phyloP scores from a whole-genome alignment of 2,888 invertebrate genomes.

The Mesorhabditis spiculigera region DNA sequence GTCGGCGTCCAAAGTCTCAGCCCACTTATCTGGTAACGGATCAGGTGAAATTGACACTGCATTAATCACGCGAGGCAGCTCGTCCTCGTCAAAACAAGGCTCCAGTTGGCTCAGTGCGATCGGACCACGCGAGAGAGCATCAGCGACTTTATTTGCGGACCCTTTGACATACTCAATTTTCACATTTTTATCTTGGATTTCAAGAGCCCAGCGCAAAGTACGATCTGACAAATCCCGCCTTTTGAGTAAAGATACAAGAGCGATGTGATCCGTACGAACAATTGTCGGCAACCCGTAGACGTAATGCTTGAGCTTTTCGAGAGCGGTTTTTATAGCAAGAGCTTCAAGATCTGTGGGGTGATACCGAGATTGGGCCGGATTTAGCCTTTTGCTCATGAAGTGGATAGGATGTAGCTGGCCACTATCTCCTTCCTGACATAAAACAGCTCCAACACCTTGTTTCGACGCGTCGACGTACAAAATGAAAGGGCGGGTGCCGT shows the following conservation, averaged over 20 bases:
- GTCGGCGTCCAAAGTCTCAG: too few species aligned
- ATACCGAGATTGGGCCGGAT: conserved; percentile 17
- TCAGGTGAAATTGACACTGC: neutral
- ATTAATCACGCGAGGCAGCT: neutral
- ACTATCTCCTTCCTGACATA: conserved; percentile 16
- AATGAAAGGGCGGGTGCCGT: conserved; percentile 19
- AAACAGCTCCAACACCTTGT: conserved; percentile 19
- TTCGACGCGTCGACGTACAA: conserved; percentile 23
- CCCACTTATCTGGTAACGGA: neutral
- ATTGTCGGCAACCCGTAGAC: conserved; percentile 14
- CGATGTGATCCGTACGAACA: conserved; percentile 22
- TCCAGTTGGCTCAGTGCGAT: neutral
- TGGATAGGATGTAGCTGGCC: conserved; percentile 17
- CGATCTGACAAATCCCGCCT: neutral
- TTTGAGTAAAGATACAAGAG: conserved; percentile 12
- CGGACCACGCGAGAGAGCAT: conserved; percentile 15
- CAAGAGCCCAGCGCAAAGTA: conserved; percentile 8
- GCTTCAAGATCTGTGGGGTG: conserved; percentile 24
- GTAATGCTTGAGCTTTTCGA: conserved; percentile 16
- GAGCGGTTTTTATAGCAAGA: conserved; percentile 15
- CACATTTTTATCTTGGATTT: conserved; percentile 2
- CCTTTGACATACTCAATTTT: conserved; percentile 14
- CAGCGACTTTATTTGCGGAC: conserved; percentile 13
- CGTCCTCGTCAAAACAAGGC: neutral
- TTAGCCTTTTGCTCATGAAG: conserved; percentile 17